Conservation (phyloP, 53 echinoderm and acorn worm species). For the Temnopleurus reevesii region DNA sequence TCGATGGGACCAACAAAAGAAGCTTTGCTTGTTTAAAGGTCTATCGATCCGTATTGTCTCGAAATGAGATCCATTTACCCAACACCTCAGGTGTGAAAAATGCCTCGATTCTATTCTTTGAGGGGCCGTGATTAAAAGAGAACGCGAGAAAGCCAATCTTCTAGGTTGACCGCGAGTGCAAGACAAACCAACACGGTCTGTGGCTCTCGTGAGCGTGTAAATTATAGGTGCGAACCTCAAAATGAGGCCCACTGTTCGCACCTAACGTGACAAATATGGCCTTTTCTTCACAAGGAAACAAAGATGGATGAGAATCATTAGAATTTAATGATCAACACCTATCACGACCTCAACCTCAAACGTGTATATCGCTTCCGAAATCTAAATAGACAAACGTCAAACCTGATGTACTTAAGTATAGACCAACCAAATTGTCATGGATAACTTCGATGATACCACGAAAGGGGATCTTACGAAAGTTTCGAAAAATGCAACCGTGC, state of each 20-base stretch:
- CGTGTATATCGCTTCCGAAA: no score
- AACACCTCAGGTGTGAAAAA: constrained; percentile 43
- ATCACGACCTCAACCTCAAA: neutral
- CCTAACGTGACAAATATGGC: neutral
- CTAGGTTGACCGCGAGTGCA: constrained; percentile 31
- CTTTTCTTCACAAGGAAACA: neutral
- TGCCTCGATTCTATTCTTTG: constrained; percentile 19
- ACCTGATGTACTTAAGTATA: no score
- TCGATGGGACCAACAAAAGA: neutral
- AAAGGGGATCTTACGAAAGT: no score
- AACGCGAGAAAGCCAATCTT: constrained; percentile 38
- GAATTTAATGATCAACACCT: neutral
- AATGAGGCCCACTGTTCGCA: constrained; percentile 4
- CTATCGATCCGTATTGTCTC: constrained; percentile 20
- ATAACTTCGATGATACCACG: no score
- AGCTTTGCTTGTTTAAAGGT: constrained; percentile 22
- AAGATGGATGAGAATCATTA: neutral
- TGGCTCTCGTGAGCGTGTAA: neutral
- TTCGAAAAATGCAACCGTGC: no score
- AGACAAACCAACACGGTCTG: neutral
- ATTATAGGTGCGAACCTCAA: constrained; percentile 12
- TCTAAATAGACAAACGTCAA: no score
- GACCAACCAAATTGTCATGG: no score
- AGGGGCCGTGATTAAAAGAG: constrained; percentile 12
- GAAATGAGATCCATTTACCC: constrained; percentile 12